Evolutionary conservation across 2,113 vertebrate genomes (phyloP).

Genomic region (Pangasianodon hypophthalmus): DNA sequence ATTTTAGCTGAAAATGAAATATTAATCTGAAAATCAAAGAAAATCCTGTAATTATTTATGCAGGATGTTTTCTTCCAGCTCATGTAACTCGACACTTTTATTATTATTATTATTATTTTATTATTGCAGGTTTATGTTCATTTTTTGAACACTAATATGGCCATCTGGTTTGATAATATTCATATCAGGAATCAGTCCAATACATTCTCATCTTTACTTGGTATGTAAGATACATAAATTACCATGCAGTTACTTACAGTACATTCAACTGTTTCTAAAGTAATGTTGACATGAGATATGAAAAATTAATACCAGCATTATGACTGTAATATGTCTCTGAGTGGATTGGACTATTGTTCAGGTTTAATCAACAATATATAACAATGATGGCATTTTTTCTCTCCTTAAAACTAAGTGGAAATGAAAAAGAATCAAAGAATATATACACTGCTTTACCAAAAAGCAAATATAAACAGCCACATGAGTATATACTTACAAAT

Average conservation of each 20-base stretch:
- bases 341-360: neutral
- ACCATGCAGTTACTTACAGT: neutral
- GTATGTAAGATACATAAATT: neutral
- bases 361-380: neutral
- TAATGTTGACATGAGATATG: neutral
- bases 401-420: neutral
- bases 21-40: neutral
- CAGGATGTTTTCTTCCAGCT: neutral
- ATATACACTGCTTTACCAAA: neutral
- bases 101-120: neutral
- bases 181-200: neutral
- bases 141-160: neutral
- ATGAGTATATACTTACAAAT: neutral
- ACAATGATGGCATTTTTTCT: neutral
- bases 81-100: neutral
- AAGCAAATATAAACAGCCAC: neutral
- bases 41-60: neutral
- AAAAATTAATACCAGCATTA: neutral
- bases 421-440: neutral
- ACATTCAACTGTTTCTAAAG: neutral
- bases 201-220: neutral
- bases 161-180: constrained; percentile 9
- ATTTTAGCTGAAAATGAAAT: neutral
- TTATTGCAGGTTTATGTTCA: neutral
- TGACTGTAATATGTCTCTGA: neutral